Percentiles rank a stretch among this genome's conserved stretches.
These are phyloP conservation scores for Chrosomus eos DNA, from an alignment of 2,797 vertebrate species.

Conservation along the genomic window DNA sequence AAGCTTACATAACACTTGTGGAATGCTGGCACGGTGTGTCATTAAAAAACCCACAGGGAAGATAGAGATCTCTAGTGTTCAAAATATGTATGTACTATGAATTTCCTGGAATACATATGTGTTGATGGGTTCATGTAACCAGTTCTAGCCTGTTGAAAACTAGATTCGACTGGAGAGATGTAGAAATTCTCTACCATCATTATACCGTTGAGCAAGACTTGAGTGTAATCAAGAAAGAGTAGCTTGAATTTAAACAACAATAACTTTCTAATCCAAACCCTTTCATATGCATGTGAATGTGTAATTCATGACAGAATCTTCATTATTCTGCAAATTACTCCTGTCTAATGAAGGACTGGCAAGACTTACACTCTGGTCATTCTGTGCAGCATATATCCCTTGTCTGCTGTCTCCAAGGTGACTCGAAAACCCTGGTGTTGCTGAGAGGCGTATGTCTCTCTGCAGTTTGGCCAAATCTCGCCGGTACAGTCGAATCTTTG, in stretches of 20 bases:
- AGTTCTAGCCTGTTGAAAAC: conserved; percentile 11
- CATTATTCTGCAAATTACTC: not conserved
- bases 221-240: not conserved
- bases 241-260: not conserved
- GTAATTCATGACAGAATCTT: not conserved
- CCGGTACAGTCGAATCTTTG: conserved; percentile 86
- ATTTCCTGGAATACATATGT: not conserved
- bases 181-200: not conserved
- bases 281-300: not conserved
- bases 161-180: not conserved
- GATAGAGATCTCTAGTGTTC: not conserved
- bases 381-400: conserved; percentile 82
- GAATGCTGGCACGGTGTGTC: not conserved
- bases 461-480: conserved; percentile 90
- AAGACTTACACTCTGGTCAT: conserved; percentile 86
- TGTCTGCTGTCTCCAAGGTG: conserved; percentile 74
- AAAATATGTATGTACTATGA: not conserved
- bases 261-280: not conserved
- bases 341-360: not conserved
- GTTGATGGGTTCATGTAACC: not conserved
- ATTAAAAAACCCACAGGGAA: not conserved
- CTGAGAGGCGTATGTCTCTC: conserved; percentile 83
- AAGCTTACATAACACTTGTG: not conserved
- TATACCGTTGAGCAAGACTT: not conserved
- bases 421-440: conserved; percentile 72